Evolutionary conservation across 2,888 invertebrate species (phyloP).

Genomic region (Neoscelio sp.): DNA sequence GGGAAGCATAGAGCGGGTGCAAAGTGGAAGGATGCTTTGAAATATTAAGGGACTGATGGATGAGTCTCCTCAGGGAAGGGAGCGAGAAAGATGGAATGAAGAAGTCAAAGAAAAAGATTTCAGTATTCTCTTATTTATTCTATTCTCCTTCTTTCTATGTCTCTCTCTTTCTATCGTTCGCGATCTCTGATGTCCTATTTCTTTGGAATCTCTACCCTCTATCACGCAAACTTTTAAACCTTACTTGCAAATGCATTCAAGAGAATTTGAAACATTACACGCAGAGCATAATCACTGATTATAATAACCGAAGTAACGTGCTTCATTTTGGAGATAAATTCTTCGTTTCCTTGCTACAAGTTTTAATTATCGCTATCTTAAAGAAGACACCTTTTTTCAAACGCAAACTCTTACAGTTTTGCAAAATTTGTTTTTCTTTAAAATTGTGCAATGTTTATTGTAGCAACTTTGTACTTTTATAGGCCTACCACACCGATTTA

Average conservation of each 20-base stretch:
- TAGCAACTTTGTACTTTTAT: too few species aligned
- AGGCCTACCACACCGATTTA: too few species aligned
- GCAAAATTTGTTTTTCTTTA: too few species aligned
- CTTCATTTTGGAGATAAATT: too few species aligned
- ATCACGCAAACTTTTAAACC: constrained; percentile 27
- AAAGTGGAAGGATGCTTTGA: constrained; percentile 76
- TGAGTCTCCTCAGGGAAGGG: constrained; percentile 78
- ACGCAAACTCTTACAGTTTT: too few species aligned
- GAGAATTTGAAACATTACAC: constrained; percentile 31
- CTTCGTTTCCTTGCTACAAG: too few species aligned
- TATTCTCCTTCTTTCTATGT: constrained; percentile 44
- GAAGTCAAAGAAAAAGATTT: constrained; percentile 60
- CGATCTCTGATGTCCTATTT: constrained; percentile 61
- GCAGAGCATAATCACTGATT: too few species aligned
- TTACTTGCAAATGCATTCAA: constrained; percentile 29
- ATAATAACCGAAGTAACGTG: too few species aligned
- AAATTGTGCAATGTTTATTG: too few species aligned
- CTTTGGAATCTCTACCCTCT: constrained; percentile 67
- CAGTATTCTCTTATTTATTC: constrained; percentile 58
- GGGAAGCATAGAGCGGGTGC: constrained; percentile 72
- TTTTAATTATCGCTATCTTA: too few species aligned
- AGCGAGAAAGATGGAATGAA: constrained; percentile 65
- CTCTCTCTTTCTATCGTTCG: constrained; percentile 51
- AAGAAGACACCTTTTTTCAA: too few species aligned
- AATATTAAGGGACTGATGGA: constrained; percentile 83